Conservation (phyloP, 2,113 vertebrate species). For the Cnemophilus loriae region DNA sequence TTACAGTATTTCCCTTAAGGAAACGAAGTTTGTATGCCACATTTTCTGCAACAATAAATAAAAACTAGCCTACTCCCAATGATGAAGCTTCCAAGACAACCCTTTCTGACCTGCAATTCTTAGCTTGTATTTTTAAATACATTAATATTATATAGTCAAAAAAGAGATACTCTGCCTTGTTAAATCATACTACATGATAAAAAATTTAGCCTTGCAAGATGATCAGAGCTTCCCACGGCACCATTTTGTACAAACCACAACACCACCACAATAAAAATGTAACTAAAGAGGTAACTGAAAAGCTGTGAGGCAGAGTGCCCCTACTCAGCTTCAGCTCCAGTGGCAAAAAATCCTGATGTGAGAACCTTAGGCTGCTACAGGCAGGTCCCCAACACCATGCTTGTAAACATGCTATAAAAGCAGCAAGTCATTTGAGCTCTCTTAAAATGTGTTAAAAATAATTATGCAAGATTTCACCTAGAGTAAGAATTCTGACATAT, state of each 20-base stretch:
- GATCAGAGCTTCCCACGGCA: background rate
- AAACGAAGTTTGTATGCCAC: background rate
- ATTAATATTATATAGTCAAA: background rate
- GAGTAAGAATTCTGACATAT: background rate
- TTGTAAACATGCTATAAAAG: background rate
- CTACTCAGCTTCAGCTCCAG: background rate
- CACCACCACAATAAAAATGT: accelerated
- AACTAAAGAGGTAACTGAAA: background rate
- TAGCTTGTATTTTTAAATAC: background rate
- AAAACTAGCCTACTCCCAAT: background rate
- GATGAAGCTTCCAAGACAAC: background rate
- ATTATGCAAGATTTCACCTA: background rate
- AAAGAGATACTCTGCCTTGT: background rate
- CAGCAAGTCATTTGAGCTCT: background rate
- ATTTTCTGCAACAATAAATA: background rate
- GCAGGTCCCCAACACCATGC: accelerated
- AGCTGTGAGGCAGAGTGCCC: background rate
- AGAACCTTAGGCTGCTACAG: background rate
- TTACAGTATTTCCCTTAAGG: background rate
- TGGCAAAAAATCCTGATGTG: background rate
- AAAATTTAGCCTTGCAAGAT: background rate
- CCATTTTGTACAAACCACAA: background rate
- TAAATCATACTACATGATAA: background rate
- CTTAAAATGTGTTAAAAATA: background rate
- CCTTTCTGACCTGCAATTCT: background rate